These are phyloP conservation scores for Heteromyza rotundicornis DNA, from an alignment of 2,888 invertebrate species.

Conservation along the genomic window DNA sequence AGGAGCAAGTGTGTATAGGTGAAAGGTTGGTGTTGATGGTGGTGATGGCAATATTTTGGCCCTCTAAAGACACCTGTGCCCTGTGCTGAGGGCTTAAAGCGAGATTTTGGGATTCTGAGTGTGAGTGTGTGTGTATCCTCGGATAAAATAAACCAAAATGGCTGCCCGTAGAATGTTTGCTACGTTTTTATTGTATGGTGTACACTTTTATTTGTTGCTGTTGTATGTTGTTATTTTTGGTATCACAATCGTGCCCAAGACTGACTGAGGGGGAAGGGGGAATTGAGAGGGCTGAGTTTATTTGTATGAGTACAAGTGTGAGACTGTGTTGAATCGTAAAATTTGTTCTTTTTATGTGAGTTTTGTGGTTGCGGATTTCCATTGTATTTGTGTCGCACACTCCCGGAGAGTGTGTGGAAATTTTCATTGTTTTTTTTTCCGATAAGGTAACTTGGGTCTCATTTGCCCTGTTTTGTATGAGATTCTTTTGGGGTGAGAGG, in stretches of 20 bases:
- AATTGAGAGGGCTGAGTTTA: neutral
- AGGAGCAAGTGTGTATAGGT: no score
- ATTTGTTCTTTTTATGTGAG: conserved; percentile 22
- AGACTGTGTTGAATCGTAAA: conserved; percentile 14
- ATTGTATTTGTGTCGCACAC: conserved; percentile 11
- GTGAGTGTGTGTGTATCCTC: neutral
- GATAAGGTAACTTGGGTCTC: conserved; percentile 9
- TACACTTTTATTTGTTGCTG: conserved; percentile 15
- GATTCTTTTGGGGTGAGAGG: neutral
- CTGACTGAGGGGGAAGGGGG: neutral
- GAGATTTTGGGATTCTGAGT: neutral
- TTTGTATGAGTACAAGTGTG: conserved; percentile 1
- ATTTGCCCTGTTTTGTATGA: conserved; percentile 5
- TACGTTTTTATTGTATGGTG: conserved; percentile 18
- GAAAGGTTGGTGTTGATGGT: no score
- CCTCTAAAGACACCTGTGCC: neutral
- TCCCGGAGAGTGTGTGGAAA: no score
- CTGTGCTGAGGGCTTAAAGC: neutral
- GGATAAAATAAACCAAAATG: conserved; percentile 22
- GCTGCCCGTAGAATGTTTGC: conserved; percentile 15
- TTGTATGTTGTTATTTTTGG: neutral
- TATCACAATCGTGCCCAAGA: neutral
- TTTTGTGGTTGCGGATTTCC: conserved; percentile 10
- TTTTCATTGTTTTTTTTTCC: conserved; percentile 10
- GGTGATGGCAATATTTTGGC: no score